These are phyloP conservation scores for Muntiacus reevesi DNA, from an alignment of 2,113 vertebrate genomes.

Conservation along the genomic window DNA sequence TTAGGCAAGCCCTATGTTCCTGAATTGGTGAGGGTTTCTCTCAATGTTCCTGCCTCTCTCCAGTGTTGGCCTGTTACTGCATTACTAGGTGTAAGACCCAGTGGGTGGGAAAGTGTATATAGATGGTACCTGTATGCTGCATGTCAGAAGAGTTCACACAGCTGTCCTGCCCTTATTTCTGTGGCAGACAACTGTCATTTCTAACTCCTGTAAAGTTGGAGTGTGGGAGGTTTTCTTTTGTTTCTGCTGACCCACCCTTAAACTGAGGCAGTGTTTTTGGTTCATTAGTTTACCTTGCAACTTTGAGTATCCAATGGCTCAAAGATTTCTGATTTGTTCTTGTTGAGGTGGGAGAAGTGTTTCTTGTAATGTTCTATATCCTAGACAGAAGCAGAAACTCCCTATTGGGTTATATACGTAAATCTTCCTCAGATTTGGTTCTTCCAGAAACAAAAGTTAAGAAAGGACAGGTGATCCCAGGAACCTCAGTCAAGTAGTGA, in stretches of 20 bases:
- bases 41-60: background rate
- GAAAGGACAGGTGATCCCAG: background rate
- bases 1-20: background rate
- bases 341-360: background rate
- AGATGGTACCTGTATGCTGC: background rate
- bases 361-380: background rate
- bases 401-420: background rate
- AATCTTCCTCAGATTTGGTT: background rate
- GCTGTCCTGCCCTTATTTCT: background rate
- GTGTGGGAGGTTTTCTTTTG: background rate
- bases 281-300: background rate
- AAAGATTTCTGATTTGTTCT: background rate
- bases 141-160: background rate
- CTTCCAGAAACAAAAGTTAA: background rate
- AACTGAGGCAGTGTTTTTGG: background rate
- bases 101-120: background rate
- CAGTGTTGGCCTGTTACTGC: background rate
- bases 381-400: background rate
- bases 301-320: background rate
- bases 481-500: background rate
- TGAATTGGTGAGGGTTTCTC: background rate
- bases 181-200: background rate
- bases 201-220: background rate
- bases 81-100: background rate
- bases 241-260: background rate